These are phyloP conservation scores for Actinernus sp. DNA, from an alignment of 92 coral and sea anemone genomes.

Conservation along the genomic window DNA sequence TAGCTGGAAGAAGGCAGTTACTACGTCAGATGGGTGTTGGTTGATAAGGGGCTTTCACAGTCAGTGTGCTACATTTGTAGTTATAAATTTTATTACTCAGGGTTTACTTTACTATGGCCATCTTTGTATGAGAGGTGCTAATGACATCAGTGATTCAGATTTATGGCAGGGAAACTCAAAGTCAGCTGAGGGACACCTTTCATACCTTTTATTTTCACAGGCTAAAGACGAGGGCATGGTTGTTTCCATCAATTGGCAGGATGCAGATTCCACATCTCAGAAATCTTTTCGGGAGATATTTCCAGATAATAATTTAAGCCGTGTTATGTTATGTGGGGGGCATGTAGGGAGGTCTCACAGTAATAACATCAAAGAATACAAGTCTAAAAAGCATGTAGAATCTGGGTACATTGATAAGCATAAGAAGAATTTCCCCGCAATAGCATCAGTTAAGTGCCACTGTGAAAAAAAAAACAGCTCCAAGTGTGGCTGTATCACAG, in stretches of 20 bases:
- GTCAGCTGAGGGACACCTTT: conserved; percentile 70
- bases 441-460: conserved; percentile 1
- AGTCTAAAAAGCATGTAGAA: not conserved
- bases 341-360: conserved; percentile 37
- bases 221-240: conserved; percentile 55
- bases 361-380: conserved; percentile 11
- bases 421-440: conserved; percentile 16
- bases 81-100: conserved; percentile 50
- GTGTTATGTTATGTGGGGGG: conserved; percentile 36
- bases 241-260: conserved; percentile 64
- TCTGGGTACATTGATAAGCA: conserved; percentile 12
- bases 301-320: not conserved
- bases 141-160: conserved; percentile 54
- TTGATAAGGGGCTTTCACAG: conserved; percentile 41
- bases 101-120: conserved; percentile 70
- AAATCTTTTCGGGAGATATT: not conserved
- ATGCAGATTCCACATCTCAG: conserved; percentile 62
- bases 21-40: not conserved
- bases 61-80: conserved; percentile 60
- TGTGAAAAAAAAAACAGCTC: conserved; percentile 46
- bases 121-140: conserved; percentile 63
- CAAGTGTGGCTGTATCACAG: conserved; percentile 54
- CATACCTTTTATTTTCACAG: conserved; percentile 37
- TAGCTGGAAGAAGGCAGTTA: not conserved
- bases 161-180: conserved; percentile 70